Percentiles rank a stretch among this genome's conserved stretches.
Evolutionary conservation across 1,140 invertebrate species (phyloP).

Genomic region (Rhynchophorus ferrugineus): DNA sequence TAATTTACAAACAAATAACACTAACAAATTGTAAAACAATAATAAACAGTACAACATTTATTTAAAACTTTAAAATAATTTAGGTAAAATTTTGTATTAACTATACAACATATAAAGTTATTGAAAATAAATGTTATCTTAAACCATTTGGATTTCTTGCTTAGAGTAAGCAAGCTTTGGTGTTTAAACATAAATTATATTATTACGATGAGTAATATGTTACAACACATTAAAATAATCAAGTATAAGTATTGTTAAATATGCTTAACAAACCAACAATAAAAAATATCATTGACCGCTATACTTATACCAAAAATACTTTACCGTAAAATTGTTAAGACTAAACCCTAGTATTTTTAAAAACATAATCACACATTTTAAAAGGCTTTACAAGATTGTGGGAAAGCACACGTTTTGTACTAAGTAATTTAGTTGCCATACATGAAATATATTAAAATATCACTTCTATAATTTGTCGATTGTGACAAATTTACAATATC

Average conservation of each 20-base stretch:
- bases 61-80: background rate
- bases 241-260: slow-evolving; percentile 1
- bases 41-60: background rate
- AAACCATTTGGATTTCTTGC: background rate
- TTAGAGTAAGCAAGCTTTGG: slow-evolving; percentile 9
- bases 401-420: slow-evolving; percentile 29
- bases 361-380: slow-evolving; percentile 1
- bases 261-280: background rate
- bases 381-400: slow-evolving; percentile 7
- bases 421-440: slow-evolving; percentile 32
- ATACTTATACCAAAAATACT: slow-evolving; percentile 15
- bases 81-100: background rate
- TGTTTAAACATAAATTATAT: slow-evolving; percentile 1
- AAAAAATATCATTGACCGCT: background rate
- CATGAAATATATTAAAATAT: slow-evolving; percentile 22
- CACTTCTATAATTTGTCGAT: slow-evolving; percentile 13
- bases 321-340: background rate
- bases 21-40: background rate
- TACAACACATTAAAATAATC: slow-evolving; percentile 15
- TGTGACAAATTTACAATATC: slow-evolving; percentile 13
- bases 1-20: background rate
- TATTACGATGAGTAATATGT: slow-evolving; percentile 4
- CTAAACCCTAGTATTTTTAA: background rate
- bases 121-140: background rate
- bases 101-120: background rate